Evolutionary conservation across 1,140 invertebrate genomes (phyloP), one percentile per base, ranked within the genome.

Genomic region (Tetramorium parvispinum): DNA sequence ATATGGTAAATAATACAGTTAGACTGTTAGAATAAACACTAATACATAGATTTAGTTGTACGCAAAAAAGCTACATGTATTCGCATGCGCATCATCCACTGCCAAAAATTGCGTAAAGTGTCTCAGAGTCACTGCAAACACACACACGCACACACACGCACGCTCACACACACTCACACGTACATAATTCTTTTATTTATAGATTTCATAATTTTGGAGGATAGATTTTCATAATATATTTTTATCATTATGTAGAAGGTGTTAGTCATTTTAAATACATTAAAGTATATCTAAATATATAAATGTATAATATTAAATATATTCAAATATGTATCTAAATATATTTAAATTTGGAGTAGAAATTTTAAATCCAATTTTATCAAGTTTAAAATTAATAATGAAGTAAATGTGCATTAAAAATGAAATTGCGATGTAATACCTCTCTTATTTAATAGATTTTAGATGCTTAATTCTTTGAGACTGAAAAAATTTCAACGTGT

Each of bases 51-150:
- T 73, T 65, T 57, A 24, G 4, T 27, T 46, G 24, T 46, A 43
- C 18, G 49, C 21, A 43, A 27, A 13, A n/a, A 81, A 70, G 49
- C 68, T 32, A 49, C 24, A 37, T 40, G 49, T 32, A 24, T 71
- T n/a, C 24, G 63, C 78, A 73, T 83, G 68, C 79, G 53, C 24
- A 32, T 59, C 11, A 40, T 57, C 43, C 7, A 40, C 10, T 43
- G 11, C 11, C 24, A 82, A 79, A 79, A 79, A 18, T 73, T 70
- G 24, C 18, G 46, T 46, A 43, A 40, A 71, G 18, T 82, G 46
- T 66, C 37, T 71, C 37, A 59, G 66, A 46, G 37, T 2, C 6
- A 57, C 4, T 46, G 6, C 27, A 68, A 66, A 66, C n/a, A 66
- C n/a, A 2, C 16, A 65, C 32, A n/a, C n/a, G 16, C 10, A 13